phyloP scores from a whole-genome alignment of 1,140 invertebrate species.

The Cotesia chilonis region DNA sequence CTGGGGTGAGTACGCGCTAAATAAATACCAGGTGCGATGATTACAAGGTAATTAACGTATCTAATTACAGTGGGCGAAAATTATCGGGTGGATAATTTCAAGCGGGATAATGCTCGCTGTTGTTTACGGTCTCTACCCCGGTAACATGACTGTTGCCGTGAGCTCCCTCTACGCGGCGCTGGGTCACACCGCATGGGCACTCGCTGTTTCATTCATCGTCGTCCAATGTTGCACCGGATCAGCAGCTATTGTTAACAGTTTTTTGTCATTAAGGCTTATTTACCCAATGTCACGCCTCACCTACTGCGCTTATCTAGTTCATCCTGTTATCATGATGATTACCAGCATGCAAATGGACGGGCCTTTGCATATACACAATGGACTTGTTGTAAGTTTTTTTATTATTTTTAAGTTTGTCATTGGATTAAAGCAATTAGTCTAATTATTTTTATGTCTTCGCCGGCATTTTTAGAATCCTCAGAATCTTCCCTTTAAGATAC shows the following conservation, averaged over 20 bases:
- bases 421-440: neutral
- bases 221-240: conserved; percentile 81
- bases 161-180: conserved; percentile 70
- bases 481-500: no score
- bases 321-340: conserved; percentile 85
- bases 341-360: conserved; percentile 80
- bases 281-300: conserved; percentile 88
- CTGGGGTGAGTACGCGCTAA: conserved; percentile 60
- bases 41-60: neutral
- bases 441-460: no score
- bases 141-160: conserved; percentile 72
- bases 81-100: conserved; percentile 71
- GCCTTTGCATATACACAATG: conserved; percentile 78
- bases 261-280: conserved; percentile 81
- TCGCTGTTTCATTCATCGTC: conserved; percentile 81
- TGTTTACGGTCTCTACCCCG: conserved; percentile 81
- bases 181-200: conserved; percentile 77
- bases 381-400: conserved; percentile 70
- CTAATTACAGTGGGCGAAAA: conserved; percentile 45
- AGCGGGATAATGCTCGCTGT: conserved; percentile 70
- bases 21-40: neutral
- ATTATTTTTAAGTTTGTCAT: conserved; percentile 26
- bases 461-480: no score
- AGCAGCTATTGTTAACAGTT: conserved; percentile 75
- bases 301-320: conserved; percentile 90